Conservation (phyloP, 2,888 invertebrate genomes). For the Phasia obesa region DNA sequence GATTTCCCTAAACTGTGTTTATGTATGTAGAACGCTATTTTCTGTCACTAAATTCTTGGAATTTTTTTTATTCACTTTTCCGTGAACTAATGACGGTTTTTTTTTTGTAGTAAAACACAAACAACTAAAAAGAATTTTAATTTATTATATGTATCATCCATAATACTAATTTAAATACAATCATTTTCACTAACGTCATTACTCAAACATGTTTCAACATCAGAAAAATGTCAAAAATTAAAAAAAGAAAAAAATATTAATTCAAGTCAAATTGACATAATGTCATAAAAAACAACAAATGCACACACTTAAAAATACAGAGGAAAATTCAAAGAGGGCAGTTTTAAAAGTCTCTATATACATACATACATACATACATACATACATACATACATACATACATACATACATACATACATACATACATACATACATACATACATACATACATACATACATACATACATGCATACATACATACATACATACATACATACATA, state of each 20-base stretch:
- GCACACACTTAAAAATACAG: conserved; percentile 10
- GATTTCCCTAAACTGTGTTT: conserved; percentile 19
- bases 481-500: too few species aligned
- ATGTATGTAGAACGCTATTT: neutral
- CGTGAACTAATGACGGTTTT: conserved; percentile 13
- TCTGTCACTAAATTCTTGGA: conserved; percentile 37
- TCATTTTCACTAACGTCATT: conserved; percentile 64
- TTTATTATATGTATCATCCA: conserved; percentile 65
- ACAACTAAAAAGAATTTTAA: conserved; percentile 53
- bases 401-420: too few species aligned
- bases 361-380: too few species aligned
- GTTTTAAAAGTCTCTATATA: neutral
- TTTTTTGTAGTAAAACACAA: conserved; percentile 1
- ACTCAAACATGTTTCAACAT: conserved; percentile 36
- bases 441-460: too few species aligned
- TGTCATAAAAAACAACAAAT: conserved; percentile 61
- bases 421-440: too few species aligned
- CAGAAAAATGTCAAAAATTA: conserved; percentile 47
- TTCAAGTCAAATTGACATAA: conserved; percentile 67
- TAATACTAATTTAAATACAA: conserved; percentile 63
- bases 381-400: too few species aligned
- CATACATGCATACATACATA: too few species aligned
- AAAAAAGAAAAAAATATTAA: conserved; percentile 32
- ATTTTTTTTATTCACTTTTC: conserved; percentile 13
- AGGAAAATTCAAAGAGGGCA: neutral